Evolutionary conservation across 2,113 vertebrate species (phyloP), one percentile per base, ranked within the genome.

Genomic region (Salvelinus sp.): DNA sequence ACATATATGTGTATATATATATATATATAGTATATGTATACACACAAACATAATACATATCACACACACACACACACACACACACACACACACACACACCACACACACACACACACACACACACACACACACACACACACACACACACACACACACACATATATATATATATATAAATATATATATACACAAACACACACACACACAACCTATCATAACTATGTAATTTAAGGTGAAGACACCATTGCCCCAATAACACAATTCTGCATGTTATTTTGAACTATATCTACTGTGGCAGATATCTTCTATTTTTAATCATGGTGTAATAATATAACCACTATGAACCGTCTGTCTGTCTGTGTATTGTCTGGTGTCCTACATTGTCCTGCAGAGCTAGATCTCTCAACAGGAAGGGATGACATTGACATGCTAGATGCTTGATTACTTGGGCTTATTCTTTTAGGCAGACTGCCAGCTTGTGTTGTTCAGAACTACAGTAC

Each of bases 401-500:
- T 82, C 20, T 78, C 78, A 87, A 84, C 82, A 82, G 83, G 77
- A 83, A 66, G 79, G 47, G 75, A 86, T 85, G 77, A 87, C 75
- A 84, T 76, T 68, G 82, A 86, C 80, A 44, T 22, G 38, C 9
- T 44, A 44, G 38, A 44, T 44, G 38, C 38, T 44, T 44, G 9
- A 27, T 82, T 4, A 76, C 78, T 73, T 10, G 75, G 13, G 77
- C 79, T 79, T 65, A 77, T 72, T 83, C 79, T 84, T 84, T 85
- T 78, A 92, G 83, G 79, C 83, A 76, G 80, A 81, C 79, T 85
- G 86, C 88, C 88, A 89, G 81, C 60, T 86, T 28, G 65, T 75
- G 18, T 74, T 73, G 33, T 38, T n/a, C 28, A 16, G 38, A 44
- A 12, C 38, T 58, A 74, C 65, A 64, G 70, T 71, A 76, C 65